Base-by-base conservation (phyloP, 2,888 invertebrate species). In the Phlogophora meticulosa region DNA sequence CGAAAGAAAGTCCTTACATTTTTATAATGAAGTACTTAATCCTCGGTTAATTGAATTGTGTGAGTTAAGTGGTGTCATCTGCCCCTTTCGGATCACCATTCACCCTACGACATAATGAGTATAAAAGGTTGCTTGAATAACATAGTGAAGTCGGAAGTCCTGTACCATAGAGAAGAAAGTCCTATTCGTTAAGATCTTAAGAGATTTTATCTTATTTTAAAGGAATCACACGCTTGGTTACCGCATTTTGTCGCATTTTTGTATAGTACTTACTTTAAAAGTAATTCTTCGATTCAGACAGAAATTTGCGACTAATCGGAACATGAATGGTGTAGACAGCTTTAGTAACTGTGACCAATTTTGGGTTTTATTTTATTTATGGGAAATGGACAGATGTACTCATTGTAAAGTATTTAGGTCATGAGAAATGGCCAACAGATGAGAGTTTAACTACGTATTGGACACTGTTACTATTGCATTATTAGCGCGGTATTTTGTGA, bases 51-150 rank as follows among this genome's bases (percentile, higher is more conserved):
- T 82, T 80, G 83, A 83, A 82, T 83, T 79, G 76, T 81, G 58
- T 15, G 60, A 76, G 79, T 78, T 78, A 82, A 80, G 82, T 81
- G 82, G 84, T 85, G 76, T 83, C 84, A 82, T 82, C 86, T 78
- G 80, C 77, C 76, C 76, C 75, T 80, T 71, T 59, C 60, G 74
- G 74, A 58, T 60, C 53, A 74, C 74, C 71, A 79, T 82, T 82
- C 80, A 75, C 73, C 43, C 57, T 72, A 60, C 57, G 57, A 53
- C 73, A 70, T 74, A 82, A 73, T 79, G 65, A 49, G 46, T 53
- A 76, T 11, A 79, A 71, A 63, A 66, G 59, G 52, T 56, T 67
- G 53, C 56, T 65, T 77, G 64, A 68, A 79, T 73, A 34, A 63
- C 53, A 56, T 62, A 76, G 24, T 62, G 4, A 56, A 65, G 65